Conservation (phyloP, 2,113 vertebrate species). For the Galemys pyrenaicus region DNA sequence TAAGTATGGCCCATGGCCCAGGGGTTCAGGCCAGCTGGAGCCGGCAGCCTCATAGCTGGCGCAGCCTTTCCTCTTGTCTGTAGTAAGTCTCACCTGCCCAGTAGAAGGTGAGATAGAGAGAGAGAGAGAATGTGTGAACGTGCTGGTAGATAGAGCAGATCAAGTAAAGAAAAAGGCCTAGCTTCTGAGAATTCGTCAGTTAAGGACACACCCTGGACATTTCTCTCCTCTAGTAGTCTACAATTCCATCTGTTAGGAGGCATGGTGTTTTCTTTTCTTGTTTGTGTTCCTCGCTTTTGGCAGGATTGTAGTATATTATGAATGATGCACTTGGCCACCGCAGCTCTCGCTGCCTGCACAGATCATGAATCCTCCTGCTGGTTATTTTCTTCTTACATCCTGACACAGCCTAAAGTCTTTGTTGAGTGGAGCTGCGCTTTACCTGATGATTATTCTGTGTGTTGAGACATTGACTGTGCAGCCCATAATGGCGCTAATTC, state of each 20-base stretch:
- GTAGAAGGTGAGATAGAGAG: not conserved
- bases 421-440: not conserved
- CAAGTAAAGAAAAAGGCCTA: not conserved
- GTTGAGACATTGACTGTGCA: slow-evolving; percentile 26
- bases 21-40: not conserved
- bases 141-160: not conserved
- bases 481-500: slow-evolving; percentile 47
- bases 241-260: not conserved
- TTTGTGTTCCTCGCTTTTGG: not conserved
- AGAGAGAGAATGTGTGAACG: not conserved
- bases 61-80: not conserved
- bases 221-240: not conserved
- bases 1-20: slow-evolving; percentile 78
- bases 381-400: not conserved
- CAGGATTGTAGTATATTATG: not conserved
- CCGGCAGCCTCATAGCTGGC: not conserved
- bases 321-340: not conserved
- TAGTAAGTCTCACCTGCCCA: not conserved
- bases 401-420: slow-evolving; percentile 27
- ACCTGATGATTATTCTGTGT: not conserved
- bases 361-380: slow-evolving; percentile 41
- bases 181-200: not conserved
- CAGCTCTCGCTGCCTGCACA: not conserved
- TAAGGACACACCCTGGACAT: not conserved
- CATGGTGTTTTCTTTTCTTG: not conserved